Base-by-base conservation (phyloP, 2,888 invertebrate species). In the Leptogaster cylindrica region DNA sequence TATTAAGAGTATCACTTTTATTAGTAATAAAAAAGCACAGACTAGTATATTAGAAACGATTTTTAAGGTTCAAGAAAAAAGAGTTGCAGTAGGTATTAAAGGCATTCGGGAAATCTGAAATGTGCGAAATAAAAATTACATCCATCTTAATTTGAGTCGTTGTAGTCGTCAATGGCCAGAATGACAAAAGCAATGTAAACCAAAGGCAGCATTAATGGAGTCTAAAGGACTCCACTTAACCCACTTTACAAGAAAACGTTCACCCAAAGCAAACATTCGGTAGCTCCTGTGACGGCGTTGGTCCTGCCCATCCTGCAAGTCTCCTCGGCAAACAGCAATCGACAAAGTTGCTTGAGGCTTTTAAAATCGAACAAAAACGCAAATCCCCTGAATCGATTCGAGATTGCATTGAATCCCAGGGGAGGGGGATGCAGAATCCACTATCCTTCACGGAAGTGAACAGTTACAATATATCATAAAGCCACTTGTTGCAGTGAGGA, bases 201-300 rank as follows among this genome's bases (percentile, higher is more conserved):
- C 25, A 8, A n/a, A 23, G 51, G 25, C 41, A 8, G 10, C 50
- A 12, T 31, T 52, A 51, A 65, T 41, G 46, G 50, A 28, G 23
- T 50, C 16, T 10, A 51, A 39, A 65, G 23, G 41, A 51, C 7
- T 7, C 41, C 52, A 48, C 52, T 50, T 50, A 65, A 41, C 65
- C 51, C 39, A 50, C n/a, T n/a, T n/a, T 27, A 50, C 52, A 52
- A 51, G 18, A 44, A 65, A 33, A 25, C 25, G 39, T 65, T 36
- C 18, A 16, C 23, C 55, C 6, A 51, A 52, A 6, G 52, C 27
- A 50, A 65, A 65, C 65, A 65, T 41, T 65, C 27, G 7, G 41
- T 16, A 10, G 25, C 51, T 65, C 39, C 51, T 65, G 33, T 50
- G 33, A 23, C 46, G 65, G 27, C 55, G 44, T 3, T 10, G 8